phyloP scores from a whole-genome alignment of 2,113 vertebrate genomes.

The Gymnogyps californianus region DNA sequence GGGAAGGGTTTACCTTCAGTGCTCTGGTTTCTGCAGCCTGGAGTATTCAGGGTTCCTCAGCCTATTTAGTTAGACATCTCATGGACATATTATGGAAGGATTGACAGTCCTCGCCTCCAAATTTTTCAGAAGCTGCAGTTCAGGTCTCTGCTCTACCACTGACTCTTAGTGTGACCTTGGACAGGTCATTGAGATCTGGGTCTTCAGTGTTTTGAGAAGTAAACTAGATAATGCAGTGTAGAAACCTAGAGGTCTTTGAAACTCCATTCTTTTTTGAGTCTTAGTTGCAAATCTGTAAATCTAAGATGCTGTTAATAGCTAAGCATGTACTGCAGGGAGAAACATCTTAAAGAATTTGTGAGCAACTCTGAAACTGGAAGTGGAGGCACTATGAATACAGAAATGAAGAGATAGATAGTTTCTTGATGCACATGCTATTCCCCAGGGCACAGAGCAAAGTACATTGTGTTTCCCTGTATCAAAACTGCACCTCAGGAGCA shows the following conservation, averaged over 20 bases:
- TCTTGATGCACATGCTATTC: neutral
- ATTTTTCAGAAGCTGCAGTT: neutral
- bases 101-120: neutral
- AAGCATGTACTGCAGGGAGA: neutral
- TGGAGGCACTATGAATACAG: neutral
- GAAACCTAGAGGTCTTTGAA: neutral
- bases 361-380: neutral
- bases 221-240: neutral
- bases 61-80: neutral
- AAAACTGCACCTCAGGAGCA: neutral
- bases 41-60: neutral
- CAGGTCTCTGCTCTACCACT: neutral
- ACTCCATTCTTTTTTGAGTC: neutral
- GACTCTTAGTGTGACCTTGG: neutral
- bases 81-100: neutral
- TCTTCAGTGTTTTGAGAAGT: neutral
- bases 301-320: neutral
- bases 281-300: neutral
- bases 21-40: neutral
- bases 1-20: neutral
- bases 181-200: neutral
- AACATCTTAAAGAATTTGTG: neutral
- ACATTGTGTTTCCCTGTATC: neutral
- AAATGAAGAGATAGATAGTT: slow-evolving; percentile 25
- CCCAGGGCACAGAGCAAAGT: neutral